These are phyloP conservation scores for Serinus canaria DNA, from an alignment of 2,113 vertebrate genomes.

Conservation along the genomic window DNA sequence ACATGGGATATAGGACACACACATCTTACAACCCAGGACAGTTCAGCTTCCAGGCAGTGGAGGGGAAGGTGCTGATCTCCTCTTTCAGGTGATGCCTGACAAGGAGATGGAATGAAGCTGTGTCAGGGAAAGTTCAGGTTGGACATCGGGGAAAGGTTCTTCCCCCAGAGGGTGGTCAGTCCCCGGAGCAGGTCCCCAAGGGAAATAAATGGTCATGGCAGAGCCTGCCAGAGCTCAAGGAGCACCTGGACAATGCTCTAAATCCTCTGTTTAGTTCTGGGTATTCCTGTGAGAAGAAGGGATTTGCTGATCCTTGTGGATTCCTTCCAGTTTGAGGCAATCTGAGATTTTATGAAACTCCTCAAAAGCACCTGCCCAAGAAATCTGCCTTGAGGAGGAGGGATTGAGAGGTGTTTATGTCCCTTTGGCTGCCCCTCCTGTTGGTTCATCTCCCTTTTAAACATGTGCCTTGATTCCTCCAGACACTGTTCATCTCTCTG, in stretches of 20 bases:
- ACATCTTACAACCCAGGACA: too few species aligned
- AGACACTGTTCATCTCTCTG: neutral
- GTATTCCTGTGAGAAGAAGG: neutral
- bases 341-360: neutral
- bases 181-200: neutral
- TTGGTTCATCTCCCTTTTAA: neutral
- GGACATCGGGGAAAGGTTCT: neutral
- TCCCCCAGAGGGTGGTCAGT: neutral
- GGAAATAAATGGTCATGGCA: neutral
- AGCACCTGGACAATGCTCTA: neutral
- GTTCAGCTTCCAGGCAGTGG: neutral
- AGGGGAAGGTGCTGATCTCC: neutral
- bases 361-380: neutral
- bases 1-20: neutral
- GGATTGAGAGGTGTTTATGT: neutral
- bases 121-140: neutral
- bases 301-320: neutral
- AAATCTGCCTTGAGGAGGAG: neutral
- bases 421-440: neutral
- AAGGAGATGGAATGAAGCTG: neutral
- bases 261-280: neutral
- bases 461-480: fast-evolving
- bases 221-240: neutral
- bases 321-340: neutral
- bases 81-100: neutral